Base-by-base conservation (phyloP, 2,888 invertebrate genomes). In the Mimas tiliae region DNA sequence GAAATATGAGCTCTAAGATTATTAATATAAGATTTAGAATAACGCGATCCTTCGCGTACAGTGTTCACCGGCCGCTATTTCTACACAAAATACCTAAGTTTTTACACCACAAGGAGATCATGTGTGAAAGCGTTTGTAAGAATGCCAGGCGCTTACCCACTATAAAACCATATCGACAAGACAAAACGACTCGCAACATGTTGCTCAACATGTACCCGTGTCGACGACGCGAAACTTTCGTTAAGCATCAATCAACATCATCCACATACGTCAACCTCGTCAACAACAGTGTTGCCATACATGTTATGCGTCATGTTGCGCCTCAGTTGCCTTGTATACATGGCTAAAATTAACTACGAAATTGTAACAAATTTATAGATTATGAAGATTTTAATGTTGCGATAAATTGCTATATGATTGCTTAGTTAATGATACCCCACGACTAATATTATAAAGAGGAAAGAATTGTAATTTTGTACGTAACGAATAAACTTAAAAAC, bases 61-160 rank as follows among this genome's bases (percentile, higher is more conserved):
- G 48, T 38, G 55, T 11, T 38, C 38, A 38, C 16, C 11, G 38
- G 38, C 38, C 16, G 38, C 55, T 53, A 16, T 16, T 58, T 58
- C 55, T 38, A 58, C 55, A 58, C 58, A 58, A 38, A 42, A 42
- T 12, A 58, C 58, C 58, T 42, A 42, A 38, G 42, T 42, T 42
- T 12, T 11, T 19, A 38, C 19, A 9, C 12, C 0, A 34, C 38
- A 58, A 58, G 55, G 58, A 58, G 58, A 58, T 58, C 58, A 58
- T 58, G 58, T 16, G 58, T 58, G 58, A 58, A 58, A 58, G 58
- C 58, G 38, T 58, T 19, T 38, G 52, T 52, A 34, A 53, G 33
- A 53, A 53, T 27, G 33, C 53, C 8, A 33, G 53, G 53, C 34
- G 53, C 34, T 53, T 14, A 53, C 53, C 53, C 53, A n/a, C 33